Conservation (phyloP, 2,113 vertebrate genomes). For the Megaceryle maxima region DNA sequence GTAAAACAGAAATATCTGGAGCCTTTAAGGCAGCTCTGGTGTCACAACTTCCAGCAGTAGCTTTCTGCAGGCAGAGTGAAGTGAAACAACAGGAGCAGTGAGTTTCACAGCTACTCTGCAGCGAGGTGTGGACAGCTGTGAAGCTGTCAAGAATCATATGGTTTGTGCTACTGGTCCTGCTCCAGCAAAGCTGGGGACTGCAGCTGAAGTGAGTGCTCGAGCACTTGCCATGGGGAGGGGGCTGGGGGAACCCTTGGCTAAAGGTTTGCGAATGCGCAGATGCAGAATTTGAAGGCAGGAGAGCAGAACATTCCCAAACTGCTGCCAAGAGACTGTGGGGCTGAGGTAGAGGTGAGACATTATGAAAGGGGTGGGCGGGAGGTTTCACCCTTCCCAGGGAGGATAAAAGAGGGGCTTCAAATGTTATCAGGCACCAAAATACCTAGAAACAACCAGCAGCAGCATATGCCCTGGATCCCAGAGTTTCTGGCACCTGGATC, state of each 20-base stretch:
- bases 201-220: background rate
- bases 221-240: accelerated
- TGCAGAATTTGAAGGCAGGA: background rate
- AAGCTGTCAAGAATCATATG: constrained; percentile 33
- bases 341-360: background rate
- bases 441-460: background rate
- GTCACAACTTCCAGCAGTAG: background rate
- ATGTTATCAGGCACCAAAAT: background rate
- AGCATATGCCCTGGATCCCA: background rate
- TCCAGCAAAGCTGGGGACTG: background rate
- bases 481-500: background rate
- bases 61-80: constrained; percentile 10
- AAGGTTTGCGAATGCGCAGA: background rate
- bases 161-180: constrained; percentile 19
- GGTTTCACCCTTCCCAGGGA: background rate
- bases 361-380: background rate
- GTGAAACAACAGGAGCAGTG: constrained; percentile 23
- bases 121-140: constrained; percentile 1
- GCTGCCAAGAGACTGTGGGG: background rate
- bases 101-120: constrained; percentile 43
- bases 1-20: background rate
- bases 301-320: background rate
- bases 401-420: background rate
- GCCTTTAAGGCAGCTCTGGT: background rate
- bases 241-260: background rate